Percentiles rank a stretch among this genome's conserved stretches.
These are phyloP conservation scores for Theropithecus gelada DNA, from an alignment of 2,113 vertebrate species.

Conservation along the genomic window DNA sequence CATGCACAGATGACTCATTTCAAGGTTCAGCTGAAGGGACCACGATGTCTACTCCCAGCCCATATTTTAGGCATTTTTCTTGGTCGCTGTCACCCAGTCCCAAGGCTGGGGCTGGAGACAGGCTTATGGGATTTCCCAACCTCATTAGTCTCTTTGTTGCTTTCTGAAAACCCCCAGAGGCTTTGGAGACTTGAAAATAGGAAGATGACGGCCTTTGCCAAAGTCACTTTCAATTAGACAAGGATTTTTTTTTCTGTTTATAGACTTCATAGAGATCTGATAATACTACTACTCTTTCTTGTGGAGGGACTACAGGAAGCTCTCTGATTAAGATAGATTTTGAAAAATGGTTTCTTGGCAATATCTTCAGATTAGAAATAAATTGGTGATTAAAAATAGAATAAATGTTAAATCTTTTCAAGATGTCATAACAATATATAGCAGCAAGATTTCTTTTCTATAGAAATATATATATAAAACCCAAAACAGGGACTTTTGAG, in stretches of 20 bases:
- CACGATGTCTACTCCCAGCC: background rate
- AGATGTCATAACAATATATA: slow-evolving; percentile 3
- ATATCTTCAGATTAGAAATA: slow-evolving; percentile 10
- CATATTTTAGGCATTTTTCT: background rate
- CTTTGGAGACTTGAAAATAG: slow-evolving; percentile 5
- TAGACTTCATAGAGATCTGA: background rate
- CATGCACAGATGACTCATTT: background rate
- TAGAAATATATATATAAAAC: background rate
- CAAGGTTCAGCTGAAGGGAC: background rate
- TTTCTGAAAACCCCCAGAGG: background rate
- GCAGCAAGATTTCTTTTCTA: slow-evolving; percentile 4
- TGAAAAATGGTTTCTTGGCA: slow-evolving; percentile 1
- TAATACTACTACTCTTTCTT: background rate
- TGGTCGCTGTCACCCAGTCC: background rate
- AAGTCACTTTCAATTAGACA: slow-evolving; percentile 41
- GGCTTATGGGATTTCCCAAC: background rate
- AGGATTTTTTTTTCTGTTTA: slow-evolving; percentile 42
- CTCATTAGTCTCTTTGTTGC: background rate
- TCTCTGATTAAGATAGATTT: slow-evolving; percentile 22
- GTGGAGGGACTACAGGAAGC: background rate
- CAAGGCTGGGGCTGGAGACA: background rate
- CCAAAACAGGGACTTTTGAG: background rate
- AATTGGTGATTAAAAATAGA: slow-evolving; percentile 52
- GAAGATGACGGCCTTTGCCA: background rate
- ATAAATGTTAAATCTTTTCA: background rate